Base-by-base conservation (phyloP, 2,888 invertebrate species). In the Autographa gamma region DNA sequence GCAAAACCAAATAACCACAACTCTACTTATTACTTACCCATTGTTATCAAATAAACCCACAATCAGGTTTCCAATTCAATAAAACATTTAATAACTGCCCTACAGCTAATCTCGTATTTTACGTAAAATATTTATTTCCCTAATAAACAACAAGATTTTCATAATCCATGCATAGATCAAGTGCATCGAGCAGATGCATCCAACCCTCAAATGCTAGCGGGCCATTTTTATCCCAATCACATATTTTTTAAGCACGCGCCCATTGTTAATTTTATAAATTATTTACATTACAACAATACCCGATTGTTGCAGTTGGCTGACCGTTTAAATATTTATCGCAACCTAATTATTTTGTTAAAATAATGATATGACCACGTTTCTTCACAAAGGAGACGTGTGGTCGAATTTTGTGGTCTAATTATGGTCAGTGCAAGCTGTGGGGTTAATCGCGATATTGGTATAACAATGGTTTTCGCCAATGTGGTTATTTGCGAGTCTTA, bases 291-390 rank as follows among this genome's bases (percentile, higher is more conserved):
- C 74, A 86, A 93, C 91, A 93, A 93, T 90, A 72, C 73, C 61
- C 86, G 75, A 79, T 84, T 88, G 89, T 91, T 87, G 85, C 79
- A 85, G 85, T 83, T 73, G 82, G 79, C 86, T 92, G 92, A 89
- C 92, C 91, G 90, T 90, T 90, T 91, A 87, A 87, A 88, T 88
- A 88, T 89, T 89, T 87, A 87, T 81, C 86, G 80, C 82, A 85
- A 85, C 76, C 90, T 92, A 93, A 93, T 94, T 93, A 93, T 93
- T 92, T 90, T 82, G 90, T 93, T 94, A 93, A 91, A 89, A 90
- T 93, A 93, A 93, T 93, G 89, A 91, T 88, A 90, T 86, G 85
- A 82, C 77, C 81, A 72, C 63, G 78, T 73, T 78, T 72, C 69
- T 67, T 72, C 73, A 90, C 86, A 91, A 90, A 86, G 73, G 82